phyloP scores from a whole-genome alignment of 2,797 vertebrate species.

The Mastacembelus armatus region DNA sequence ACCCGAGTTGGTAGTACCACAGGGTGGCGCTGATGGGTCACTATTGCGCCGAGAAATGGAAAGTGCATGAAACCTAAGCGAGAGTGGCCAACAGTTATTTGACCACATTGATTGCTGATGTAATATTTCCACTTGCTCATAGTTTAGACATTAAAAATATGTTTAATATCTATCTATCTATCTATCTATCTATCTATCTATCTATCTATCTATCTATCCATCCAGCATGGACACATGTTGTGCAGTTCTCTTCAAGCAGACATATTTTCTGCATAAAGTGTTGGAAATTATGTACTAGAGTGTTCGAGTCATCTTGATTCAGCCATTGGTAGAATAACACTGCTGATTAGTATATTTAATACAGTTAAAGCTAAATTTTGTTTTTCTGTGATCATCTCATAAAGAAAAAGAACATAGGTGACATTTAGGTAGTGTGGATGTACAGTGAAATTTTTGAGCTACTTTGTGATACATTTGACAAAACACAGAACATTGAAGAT shows the following conservation, averaged over 20 bases:
- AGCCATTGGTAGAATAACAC: not conserved
- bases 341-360: not conserved
- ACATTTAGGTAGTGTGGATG: not conserved
- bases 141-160: not conserved
- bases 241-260: not conserved
- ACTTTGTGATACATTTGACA: not conserved
- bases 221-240: not conserved
- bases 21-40: constrained; percentile 48
- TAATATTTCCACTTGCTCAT: not conserved
- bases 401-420: not conserved
- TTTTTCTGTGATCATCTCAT: not conserved
- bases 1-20: constrained; percentile 2
- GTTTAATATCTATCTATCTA: not conserved
- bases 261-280: not conserved
- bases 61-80: not conserved
- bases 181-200: not conserved
- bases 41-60: not conserved
- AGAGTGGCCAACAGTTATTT: no score
- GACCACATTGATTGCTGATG: not conserved
- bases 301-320: not conserved
- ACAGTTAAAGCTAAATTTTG: not conserved
- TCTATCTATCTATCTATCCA: constrained; percentile 6
- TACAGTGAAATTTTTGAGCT: not conserved
- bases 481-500: not conserved
- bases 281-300: not conserved